Evolutionary conservation across 2,113 vertebrate species (phyloP).

Genomic region (Scalopus aquaticus): DNA sequence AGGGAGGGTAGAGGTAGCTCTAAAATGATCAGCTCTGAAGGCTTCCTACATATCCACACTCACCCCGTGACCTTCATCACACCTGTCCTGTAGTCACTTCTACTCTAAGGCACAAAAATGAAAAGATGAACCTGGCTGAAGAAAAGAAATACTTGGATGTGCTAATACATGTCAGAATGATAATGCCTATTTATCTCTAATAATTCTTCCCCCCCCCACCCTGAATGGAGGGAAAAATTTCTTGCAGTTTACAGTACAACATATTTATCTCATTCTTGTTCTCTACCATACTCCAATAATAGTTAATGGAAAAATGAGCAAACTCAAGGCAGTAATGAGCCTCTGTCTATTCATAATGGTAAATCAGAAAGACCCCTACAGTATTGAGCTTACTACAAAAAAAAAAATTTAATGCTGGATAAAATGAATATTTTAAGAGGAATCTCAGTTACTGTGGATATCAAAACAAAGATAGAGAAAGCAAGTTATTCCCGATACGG

Average conservation of each 20-base stretch:
- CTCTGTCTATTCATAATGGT: not conserved
- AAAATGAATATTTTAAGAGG: slow-evolving; percentile 4
- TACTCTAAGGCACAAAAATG: not conserved
- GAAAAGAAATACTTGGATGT: not conserved
- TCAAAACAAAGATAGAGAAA: not conserved
- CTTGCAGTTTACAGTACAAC: not conserved
- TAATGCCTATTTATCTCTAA: not conserved
- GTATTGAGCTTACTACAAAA: not conserved
- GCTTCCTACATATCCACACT: not conserved
- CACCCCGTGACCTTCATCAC: not conserved
- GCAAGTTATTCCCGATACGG: not conserved
- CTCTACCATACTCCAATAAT: slow-evolving; percentile 20
- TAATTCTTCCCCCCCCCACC: not conserved
- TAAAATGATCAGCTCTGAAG: not conserved
- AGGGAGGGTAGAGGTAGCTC: not conserved
- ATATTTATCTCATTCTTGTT: not conserved
- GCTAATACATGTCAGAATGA: not conserved
- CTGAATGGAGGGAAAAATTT: not conserved
- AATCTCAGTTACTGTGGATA: not conserved
- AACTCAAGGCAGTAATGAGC: not conserved
- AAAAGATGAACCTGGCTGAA: not conserved
- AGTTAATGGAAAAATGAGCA: not conserved
- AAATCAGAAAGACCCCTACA: not conserved
- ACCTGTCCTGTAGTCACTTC: not conserved
- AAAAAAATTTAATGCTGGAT: not conserved